These are phyloP conservation scores for Patella vulgata DNA, from an alignment of 1,140 invertebrate species.

Conservation along the genomic window DNA sequence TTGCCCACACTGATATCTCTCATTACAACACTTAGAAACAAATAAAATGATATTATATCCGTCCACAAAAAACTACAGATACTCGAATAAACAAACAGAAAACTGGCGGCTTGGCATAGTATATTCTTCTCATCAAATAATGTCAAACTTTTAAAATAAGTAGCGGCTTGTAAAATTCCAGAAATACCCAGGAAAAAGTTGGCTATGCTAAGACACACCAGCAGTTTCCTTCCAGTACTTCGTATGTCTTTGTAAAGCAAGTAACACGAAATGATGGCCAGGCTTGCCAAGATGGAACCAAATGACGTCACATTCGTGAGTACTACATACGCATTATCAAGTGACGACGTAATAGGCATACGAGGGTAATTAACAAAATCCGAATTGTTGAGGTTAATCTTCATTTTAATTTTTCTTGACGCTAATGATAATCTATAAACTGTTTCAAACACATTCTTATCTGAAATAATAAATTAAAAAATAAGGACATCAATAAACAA, in stretches of 20 bases:
- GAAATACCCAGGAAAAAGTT: constrained; percentile 34
- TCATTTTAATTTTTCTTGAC: too few relatives aligned
- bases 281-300: constrained; percentile 29
- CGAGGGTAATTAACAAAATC: too few relatives aligned
- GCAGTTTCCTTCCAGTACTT: constrained; percentile 36
- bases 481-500: too few relatives aligned
- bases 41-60: constrained; percentile 36
- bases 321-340: constrained; percentile 38
- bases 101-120: constrained; percentile 35
- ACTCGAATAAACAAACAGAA: constrained; percentile 30
- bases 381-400: too few relatives aligned
- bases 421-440: too few relatives aligned
- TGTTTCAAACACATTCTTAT: too few relatives aligned
- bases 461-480: too few relatives aligned
- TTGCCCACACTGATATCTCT: constrained; percentile 24
- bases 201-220: constrained; percentile 38
- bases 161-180: constrained; percentile 26
- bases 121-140: constrained; percentile 17
- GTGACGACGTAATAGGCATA: constrained; percentile 1
- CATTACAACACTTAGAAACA: constrained; percentile 40
- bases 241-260: constrained; percentile 34
- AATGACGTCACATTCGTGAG: constrained; percentile 32
- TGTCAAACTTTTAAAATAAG: constrained; percentile 23
- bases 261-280: constrained; percentile 31
- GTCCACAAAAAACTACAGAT: constrained; percentile 44